Evolutionary conservation across 2,113 vertebrate species (phyloP).

Genomic region (mouse (Mus musculus)): DNA sequence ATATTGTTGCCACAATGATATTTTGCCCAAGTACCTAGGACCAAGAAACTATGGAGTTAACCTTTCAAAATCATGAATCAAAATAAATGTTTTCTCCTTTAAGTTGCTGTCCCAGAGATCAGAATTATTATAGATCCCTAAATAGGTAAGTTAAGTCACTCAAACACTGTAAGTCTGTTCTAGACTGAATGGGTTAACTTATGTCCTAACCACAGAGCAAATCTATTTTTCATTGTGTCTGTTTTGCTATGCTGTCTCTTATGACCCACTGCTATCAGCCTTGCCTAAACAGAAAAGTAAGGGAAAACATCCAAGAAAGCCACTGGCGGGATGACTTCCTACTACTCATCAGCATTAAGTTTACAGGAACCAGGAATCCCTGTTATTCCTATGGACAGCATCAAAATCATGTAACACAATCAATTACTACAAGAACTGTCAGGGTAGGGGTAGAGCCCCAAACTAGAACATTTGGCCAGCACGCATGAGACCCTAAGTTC

Average conservation of each 20-base stretch:
- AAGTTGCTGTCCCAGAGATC: neutral
- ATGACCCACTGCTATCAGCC: neutral
- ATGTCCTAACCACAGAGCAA: no score
- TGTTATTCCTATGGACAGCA: neutral
- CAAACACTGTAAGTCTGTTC: neutral
- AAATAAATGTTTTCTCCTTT: neutral
- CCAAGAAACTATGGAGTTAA: neutral
- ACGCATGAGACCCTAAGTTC: neutral
- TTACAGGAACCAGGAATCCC: neutral
- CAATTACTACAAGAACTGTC: neutral
- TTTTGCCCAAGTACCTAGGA: neutral
- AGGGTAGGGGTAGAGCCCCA: neutral
- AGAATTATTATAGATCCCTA: neutral
- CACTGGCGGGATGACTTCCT: neutral
- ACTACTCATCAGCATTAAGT: neutral
- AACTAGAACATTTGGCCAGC: neutral
- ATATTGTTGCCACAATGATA: neutral
- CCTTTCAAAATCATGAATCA: neutral
- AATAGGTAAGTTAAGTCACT: neutral
- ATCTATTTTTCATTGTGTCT: neutral
- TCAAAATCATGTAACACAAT: neutral
- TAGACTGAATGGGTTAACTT: neutral
- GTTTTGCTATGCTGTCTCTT: neutral
- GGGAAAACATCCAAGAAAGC: neutral
- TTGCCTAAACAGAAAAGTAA: neutral